Conservation (phyloP, 2,113 vertebrate species). For the Copsychus sechellarum region DNA sequence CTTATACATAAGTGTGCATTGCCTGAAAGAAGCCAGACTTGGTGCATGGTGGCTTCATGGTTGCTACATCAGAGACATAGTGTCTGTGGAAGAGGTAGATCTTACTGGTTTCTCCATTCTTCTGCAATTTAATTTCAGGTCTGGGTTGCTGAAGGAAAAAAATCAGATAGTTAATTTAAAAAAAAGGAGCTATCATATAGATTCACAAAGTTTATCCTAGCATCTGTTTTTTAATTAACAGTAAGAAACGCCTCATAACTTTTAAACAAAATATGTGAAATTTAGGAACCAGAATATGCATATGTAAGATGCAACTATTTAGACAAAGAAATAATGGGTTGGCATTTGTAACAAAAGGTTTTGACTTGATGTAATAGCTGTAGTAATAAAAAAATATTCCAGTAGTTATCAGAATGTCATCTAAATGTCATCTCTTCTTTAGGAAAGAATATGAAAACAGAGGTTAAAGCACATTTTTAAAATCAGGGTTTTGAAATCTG, state of each 20-base stretch:
- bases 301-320: not conserved
- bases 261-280: not conserved
- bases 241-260: not conserved
- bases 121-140: not conserved
- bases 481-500: not conserved
- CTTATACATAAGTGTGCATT: not conserved
- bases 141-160: not conserved
- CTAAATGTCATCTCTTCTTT: not conserved
- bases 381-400: not conserved
- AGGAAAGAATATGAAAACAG: not conserved
- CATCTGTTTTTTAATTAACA: not conserved
- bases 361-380: not conserved
- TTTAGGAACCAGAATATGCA: not conserved
- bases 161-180: not conserved
- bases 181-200: not conserved
- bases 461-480: not conserved
- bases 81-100: not conserved
- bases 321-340: not conserved
- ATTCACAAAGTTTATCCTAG: not conserved
- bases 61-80: not conserved
- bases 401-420: not conserved
- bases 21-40: not conserved
- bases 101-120: not conserved
- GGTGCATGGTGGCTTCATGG: not conserved
- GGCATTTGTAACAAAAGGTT: not conserved